Base-by-base conservation (phyloP, 2,888 invertebrate species). In the Lamellibrachia columna region DNA sequence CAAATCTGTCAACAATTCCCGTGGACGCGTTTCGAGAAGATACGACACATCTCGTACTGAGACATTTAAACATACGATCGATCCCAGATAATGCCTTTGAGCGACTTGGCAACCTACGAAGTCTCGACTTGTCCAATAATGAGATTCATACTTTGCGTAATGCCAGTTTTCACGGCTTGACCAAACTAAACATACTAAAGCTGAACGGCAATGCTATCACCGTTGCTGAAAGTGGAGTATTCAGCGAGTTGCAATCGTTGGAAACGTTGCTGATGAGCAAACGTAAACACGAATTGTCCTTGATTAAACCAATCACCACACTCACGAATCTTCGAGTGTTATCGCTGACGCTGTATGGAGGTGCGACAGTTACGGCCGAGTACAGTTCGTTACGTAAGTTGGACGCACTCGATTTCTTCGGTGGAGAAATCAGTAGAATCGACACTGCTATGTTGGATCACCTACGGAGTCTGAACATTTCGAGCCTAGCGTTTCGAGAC, bases 211-310 rank as follows among this genome's bases (percentile, higher is more conserved):
- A 75, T 22, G n/a, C 0, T 22, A 22, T 75, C 75, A 22, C 6
- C n/a, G 6, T 22, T 1, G 75, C 22, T 22, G 75, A 75, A 0
- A 15, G 75, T 75, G 75, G 75, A 22, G 22, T 75, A 2, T 75
- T 75, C 75, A 75, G 75, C 75, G 75, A 75, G 75, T 75, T 75
- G 75, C 75, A 22, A 22, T 75, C 75, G 75, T 75, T 75, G 75
- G 75, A 75, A 75, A 75, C 75, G 75, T 75, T 75, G 22, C 75
- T 75, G 15, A 75, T 75, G 22, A 22, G 22, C 22, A 75, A 75
- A 22, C 75, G 75, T 15, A 15, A 75, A n/a, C 6, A 22, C 6
- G n/a, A 2, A n/a, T 2, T 6, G 6, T 11, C n/a, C 22, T 11
- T 75, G 22, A 6, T 75, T 75, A n/a, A 75, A 22, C 75, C 15